Conservation (phyloP, 1,140 invertebrate genomes). For the Cotesia vestalis region DNA sequence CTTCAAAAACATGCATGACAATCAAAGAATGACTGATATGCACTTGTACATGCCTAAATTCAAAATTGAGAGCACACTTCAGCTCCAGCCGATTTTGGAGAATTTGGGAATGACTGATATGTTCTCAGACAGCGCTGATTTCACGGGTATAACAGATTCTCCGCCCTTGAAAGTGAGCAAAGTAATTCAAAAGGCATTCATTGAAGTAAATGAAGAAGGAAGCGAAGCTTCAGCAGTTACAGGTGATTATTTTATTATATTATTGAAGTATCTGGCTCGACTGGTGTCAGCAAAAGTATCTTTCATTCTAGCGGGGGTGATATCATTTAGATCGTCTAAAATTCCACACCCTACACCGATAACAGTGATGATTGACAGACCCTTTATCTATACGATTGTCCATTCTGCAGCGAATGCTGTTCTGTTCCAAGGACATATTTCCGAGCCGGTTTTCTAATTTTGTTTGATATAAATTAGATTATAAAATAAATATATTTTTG, state of each 20-base stretch:
- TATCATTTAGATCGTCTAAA: too few relatives aligned
- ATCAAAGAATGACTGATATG: background rate
- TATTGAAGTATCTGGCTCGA: too few relatives aligned
- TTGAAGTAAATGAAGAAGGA: constrained; percentile 73
- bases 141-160: constrained; percentile 64
- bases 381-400: too few relatives aligned
- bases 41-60: constrained; percentile 60
- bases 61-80: constrained; percentile 58
- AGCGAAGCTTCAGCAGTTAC: constrained; percentile 69
- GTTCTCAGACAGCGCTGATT: constrained; percentile 66
- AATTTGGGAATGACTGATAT: constrained; percentile 64
- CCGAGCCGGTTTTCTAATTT: background rate
- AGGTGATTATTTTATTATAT: constrained; percentile 44
- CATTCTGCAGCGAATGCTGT: too few relatives aligned
- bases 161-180: constrained; percentile 62
- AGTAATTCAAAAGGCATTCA: constrained; percentile 70
- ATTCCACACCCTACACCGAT: too few relatives aligned
- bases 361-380: too few relatives aligned
- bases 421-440: background rate
- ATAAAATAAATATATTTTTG: background rate
- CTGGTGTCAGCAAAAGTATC: background rate
- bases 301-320: background rate
- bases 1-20: constrained; percentile 51
- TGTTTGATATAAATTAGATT: background rate
- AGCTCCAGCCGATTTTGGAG: constrained; percentile 34